These are phyloP conservation scores for Anastrepha obliqua DNA, from an alignment of 1,140 invertebrate genomes.

Conservation along the genomic window DNA sequence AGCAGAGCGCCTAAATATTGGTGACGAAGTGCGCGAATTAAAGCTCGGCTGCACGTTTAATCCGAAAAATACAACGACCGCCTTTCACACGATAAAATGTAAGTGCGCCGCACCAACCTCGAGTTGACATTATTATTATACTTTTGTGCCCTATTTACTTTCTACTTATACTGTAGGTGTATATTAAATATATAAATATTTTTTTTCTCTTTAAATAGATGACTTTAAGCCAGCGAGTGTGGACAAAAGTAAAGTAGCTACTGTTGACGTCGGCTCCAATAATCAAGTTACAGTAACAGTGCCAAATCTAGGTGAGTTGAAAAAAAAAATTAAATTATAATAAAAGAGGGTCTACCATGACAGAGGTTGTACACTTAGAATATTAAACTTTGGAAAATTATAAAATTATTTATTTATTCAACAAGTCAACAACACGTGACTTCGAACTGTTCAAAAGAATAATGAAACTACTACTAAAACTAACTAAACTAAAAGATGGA, in stretches of 20 bases:
- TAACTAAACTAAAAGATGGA: too few species aligned
- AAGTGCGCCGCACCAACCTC: conserved; percentile 74
- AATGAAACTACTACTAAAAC: too few species aligned
- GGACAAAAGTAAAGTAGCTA: conserved; percentile 91
- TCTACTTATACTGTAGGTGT: not conserved
- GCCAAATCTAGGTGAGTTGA: conserved; percentile 85
- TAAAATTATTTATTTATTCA: too few species aligned
- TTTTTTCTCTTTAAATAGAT: conserved; percentile 78
- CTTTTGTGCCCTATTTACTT: not conserved
- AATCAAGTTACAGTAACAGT: conserved; percentile 94
- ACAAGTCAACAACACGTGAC: too few species aligned
- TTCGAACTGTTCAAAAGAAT: too few species aligned
- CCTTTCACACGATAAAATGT: conserved; percentile 93
- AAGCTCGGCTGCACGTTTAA: conserved; percentile 89
- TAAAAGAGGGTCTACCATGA: too few species aligned
- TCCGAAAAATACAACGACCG: conserved; percentile 76
- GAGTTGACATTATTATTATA: not conserved
- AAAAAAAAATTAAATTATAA: not conserved
- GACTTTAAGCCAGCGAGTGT: conserved; percentile 98
- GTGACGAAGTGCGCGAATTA: conserved; percentile 84
- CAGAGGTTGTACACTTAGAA: too few species aligned
- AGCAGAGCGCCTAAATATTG: conserved; percentile 79
- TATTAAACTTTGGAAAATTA: too few species aligned
- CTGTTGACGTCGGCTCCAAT: conserved; percentile 89
- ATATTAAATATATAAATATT: conserved; percentile 54